Evolutionary conservation across 2,113 vertebrate species (phyloP).

Genomic region (Oncorhynchus gorbuscha): DNA sequence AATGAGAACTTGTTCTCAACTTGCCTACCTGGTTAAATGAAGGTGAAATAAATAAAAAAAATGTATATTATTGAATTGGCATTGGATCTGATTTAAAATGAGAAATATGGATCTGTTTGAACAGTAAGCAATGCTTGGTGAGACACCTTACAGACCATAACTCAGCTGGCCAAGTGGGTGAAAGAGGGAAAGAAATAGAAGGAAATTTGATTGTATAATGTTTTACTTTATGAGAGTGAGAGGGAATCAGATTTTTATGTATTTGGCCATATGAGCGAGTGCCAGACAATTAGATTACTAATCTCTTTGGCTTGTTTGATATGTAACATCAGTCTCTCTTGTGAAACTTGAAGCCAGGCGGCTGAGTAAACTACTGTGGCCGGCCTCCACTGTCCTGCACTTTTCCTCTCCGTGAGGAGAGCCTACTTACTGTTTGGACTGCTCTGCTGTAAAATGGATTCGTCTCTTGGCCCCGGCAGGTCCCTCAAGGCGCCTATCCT

Average conservation of each 20-base stretch:
- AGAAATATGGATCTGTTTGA: conserved; percentile 55
- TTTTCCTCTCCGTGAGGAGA: conserved; percentile 46
- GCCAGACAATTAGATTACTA: conserved; percentile 71
- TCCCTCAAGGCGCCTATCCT: conserved; percentile 38
- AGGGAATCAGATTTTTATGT: conserved; percentile 76
- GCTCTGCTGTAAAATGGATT: conserved; percentile 44
- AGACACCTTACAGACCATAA: conserved; percentile 49
- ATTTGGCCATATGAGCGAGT: conserved; percentile 70
- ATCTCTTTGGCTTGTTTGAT: conserved; percentile 77
- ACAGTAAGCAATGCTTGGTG: conserved; percentile 32
- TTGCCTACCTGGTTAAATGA: no score
- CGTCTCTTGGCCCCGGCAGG: conserved; percentile 20
- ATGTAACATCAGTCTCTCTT: conserved; percentile 72
- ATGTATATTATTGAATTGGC: conserved; percentile 25
- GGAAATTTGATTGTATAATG: conserved; percentile 64
- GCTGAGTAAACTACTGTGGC: conserved; percentile 35
- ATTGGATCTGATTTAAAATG: conserved; percentile 40
- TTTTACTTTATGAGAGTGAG: conserved; percentile 70
- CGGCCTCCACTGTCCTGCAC: conserved; percentile 44
- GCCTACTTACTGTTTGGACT: conserved; percentile 28
- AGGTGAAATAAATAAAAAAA: no score
- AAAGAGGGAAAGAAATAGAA: conserved; percentile 50
- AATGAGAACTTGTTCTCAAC: no score
- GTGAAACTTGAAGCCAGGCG: conserved; percentile 67
- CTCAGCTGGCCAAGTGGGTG: conserved; percentile 25